phyloP scores from a whole-genome alignment of 2,888 invertebrate species.

The Lepetodrilus schrolli region DNA sequence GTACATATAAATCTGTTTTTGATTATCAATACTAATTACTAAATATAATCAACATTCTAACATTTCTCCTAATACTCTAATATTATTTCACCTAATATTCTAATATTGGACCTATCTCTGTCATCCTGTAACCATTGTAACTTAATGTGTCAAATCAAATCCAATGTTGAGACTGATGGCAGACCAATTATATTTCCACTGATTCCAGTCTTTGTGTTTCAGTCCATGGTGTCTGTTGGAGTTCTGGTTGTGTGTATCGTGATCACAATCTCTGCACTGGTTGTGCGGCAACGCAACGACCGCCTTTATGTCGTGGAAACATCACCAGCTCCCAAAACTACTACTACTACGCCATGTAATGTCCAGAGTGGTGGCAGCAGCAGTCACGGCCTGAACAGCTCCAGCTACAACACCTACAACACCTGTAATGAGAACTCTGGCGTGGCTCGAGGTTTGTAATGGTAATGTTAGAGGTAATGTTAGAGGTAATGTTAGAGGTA shows the following conservation, averaged over 20 bases:
- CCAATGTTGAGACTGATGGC: too few relatives aligned
- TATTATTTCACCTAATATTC: too few relatives aligned
- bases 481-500: background rate
- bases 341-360: background rate
- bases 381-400: background rate
- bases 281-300: conserved; percentile 86
- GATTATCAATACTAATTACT: too few relatives aligned
- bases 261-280: conserved; percentile 88
- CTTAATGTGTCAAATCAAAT: too few relatives aligned
- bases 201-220: too few relatives aligned
- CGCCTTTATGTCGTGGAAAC: conserved; percentile 28
- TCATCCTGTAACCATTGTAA: too few relatives aligned
- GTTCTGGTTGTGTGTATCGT: conserved; percentile 70
- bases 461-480: background rate
- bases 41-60: too few relatives aligned
- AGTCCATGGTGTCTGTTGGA: conserved; percentile 61
- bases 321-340: too few relatives aligned
- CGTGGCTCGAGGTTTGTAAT: background rate
- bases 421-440: background rate
- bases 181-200: too few relatives aligned
- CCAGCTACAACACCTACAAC: background rate
- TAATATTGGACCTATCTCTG: too few relatives aligned
- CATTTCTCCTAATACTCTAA: too few relatives aligned
- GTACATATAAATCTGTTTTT: too few relatives aligned
- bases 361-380: background rate